Evolutionary conservation across 53 echinoderm and acorn worm species (phyloP), one percentile per base, ranked within the genome.

Genomic region (Pentamera pediparva): DNA sequence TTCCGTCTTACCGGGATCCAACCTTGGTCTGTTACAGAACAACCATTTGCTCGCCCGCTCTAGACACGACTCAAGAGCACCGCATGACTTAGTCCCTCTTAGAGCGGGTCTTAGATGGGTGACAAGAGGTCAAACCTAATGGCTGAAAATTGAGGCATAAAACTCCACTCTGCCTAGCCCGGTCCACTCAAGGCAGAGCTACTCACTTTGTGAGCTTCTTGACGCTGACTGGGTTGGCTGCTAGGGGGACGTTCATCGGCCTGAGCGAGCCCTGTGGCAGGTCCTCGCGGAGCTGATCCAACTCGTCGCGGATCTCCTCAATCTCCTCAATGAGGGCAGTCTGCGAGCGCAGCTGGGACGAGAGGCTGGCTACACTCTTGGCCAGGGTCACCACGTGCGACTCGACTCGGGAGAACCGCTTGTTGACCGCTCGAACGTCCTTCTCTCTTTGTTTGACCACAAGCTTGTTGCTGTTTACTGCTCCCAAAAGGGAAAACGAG

Each of bases 371-470:
- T 8, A 95, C 96, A 43, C 96, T 95, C 67, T 90, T 87, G 10
- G 96, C 96, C 26, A 95, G 74, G 8, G 96, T 95, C 40, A 95
- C 95, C 1, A 95, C 95, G 50, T 95, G 95, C 24, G 95, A 95
- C 73, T 95, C 95, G 4, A 95, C 90, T 4, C 95, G 71, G 7
- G 88, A 78, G 69, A 95, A 95, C 35, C 90, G 70, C 26, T 87
- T 87, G 83, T 95, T 91, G 67, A 91, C 82, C 12, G 76, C 50
- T 75, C 80, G 87, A 48, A 91, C 85, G 69, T 91, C 91, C 39
- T 85, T 82, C 18, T 95, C 96, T 32, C 96, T 78, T 57, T 88
- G 96, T 65, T 90, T 90, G 56, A 70, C 33, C 54, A 20, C 49
- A 72, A 78, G 64, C 33, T 81, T 77, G 86, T 40, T 7, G 61